Percentiles rank a stretch among this genome's conserved stretches.
These are phyloP conservation scores for Catocala sponsa DNA, from an alignment of 2,888 invertebrate species.

Conservation along the genomic window DNA sequence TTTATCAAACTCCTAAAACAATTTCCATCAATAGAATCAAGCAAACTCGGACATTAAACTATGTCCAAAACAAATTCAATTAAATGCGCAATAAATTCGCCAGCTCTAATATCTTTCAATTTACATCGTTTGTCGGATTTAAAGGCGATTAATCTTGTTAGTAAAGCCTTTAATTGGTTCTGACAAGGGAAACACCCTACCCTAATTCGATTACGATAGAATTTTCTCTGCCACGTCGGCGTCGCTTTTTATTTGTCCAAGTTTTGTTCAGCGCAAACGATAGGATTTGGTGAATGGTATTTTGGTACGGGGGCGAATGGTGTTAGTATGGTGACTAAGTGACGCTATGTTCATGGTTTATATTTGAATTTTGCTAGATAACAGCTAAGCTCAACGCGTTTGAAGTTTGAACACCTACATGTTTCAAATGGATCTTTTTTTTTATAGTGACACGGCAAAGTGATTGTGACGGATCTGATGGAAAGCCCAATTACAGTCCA, in stretches of 20 bases:
- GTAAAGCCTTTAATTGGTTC: conserved; percentile 39
- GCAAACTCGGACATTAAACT: conserved; percentile 16
- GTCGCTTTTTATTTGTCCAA: conserved; percentile 1
- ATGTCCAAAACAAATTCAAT: conserved; percentile 33
- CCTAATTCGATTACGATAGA: conserved; percentile 23
- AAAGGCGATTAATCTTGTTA: conserved; percentile 51
- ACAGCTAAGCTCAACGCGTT: too few relatives aligned
- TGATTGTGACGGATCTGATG: too few relatives aligned
- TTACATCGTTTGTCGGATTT: conserved; percentile 40
- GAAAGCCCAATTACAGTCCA: too few relatives aligned
- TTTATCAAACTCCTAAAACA: neutral
- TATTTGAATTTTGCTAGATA: too few relatives aligned
- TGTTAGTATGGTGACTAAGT: too few relatives aligned
- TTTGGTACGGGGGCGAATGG: too few relatives aligned
- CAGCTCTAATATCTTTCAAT: conserved; percentile 44
- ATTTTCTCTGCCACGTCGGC: conserved; percentile 10
- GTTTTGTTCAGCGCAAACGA: neutral
- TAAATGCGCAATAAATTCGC: conserved; percentile 38
- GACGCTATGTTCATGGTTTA: too few relatives aligned
- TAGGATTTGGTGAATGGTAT: too few relatives aligned
- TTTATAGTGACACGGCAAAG: too few relatives aligned
- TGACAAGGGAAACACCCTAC: conserved; percentile 19
- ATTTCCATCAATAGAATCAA: neutral
- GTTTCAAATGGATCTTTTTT: too few relatives aligned
- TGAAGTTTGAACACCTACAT: too few relatives aligned